Conservation (phyloP, 2,888 invertebrate genomes). For the Liodrosophila aerea region DNA sequence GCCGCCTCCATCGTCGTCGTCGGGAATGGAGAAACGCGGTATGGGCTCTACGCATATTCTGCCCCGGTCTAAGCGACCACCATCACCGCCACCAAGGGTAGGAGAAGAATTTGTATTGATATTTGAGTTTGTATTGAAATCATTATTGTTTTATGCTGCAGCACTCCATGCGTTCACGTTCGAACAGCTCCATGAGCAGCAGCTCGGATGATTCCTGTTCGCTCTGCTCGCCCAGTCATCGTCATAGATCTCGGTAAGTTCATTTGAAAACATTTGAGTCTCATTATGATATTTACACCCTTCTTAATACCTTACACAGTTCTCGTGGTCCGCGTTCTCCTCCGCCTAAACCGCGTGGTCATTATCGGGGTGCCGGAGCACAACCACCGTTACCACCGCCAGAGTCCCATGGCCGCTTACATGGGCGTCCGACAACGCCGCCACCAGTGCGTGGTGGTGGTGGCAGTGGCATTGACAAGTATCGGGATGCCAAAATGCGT, state of each 20-base stretch:
- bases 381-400: conserved; percentile 64
- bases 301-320: conserved; percentile 33
- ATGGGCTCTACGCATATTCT: conserved; percentile 70
- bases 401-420: conserved; percentile 76
- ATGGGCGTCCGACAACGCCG: conserved; percentile 79
- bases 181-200: conserved; percentile 90
- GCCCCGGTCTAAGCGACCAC: conserved; percentile 82
- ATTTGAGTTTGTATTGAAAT: no score
- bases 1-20: conserved; percentile 73
- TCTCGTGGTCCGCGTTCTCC: conserved; percentile 81
- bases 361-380: conserved; percentile 72
- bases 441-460: conserved; percentile 61
- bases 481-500: conserved; percentile 79
- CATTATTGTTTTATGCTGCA: no score
- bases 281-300: not conserved
- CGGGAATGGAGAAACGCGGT: conserved; percentile 72
- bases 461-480: conserved; percentile 71
- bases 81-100: conserved; percentile 83
- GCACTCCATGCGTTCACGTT: conserved; percentile 85
- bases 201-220: conserved; percentile 93
- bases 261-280: not conserved
- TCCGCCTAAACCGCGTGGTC: conserved; percentile 80
- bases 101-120: no score
- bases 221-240: conserved; percentile 88
- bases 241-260: conserved; percentile 81